phyloP scores from a whole-genome alignment of 2,797 vertebrate species.

The Sardinella longiceps region DNA sequence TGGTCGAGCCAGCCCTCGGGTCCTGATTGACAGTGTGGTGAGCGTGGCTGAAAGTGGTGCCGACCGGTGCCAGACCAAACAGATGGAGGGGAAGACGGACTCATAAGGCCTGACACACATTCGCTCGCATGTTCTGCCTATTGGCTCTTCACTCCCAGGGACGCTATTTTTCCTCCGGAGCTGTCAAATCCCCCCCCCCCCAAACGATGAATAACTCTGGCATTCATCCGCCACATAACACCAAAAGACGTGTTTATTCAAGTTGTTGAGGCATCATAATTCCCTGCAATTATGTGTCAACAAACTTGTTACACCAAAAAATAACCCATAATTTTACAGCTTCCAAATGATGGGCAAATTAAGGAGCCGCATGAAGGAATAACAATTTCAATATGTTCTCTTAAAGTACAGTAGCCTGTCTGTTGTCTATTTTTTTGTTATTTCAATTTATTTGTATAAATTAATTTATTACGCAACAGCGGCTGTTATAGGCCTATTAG shows the following conservation, averaged over 20 bases:
- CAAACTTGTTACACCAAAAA: conserved; percentile 18
- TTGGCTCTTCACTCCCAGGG: neutral
- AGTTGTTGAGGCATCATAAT: conserved; percentile 22
- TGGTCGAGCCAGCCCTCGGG: neutral
- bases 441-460: neutral
- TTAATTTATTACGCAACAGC: neutral
- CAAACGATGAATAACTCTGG: neutral
- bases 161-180: neutral
- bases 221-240: conserved; percentile 7
- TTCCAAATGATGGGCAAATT: conserved; percentile 5
- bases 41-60: neutral
- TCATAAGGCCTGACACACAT: conserved; percentile 14
- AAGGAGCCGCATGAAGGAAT: conserved; percentile 42
- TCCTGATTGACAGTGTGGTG: conserved; percentile 21
- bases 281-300: conserved; percentile 19
- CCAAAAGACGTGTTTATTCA: conserved; percentile 17
- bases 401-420: neutral
- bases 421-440: too few relatives aligned
- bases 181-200: conserved; percentile 9
- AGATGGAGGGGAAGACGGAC: neutral
- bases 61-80: conserved; percentile 9
- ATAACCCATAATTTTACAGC: conserved; percentile 14
- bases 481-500: too few relatives aligned
- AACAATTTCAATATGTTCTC: neutral
- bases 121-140: neutral